Evolutionary conservation across 2,113 vertebrate species (phyloP).

Genomic region (Myotis yumanensis): DNA sequence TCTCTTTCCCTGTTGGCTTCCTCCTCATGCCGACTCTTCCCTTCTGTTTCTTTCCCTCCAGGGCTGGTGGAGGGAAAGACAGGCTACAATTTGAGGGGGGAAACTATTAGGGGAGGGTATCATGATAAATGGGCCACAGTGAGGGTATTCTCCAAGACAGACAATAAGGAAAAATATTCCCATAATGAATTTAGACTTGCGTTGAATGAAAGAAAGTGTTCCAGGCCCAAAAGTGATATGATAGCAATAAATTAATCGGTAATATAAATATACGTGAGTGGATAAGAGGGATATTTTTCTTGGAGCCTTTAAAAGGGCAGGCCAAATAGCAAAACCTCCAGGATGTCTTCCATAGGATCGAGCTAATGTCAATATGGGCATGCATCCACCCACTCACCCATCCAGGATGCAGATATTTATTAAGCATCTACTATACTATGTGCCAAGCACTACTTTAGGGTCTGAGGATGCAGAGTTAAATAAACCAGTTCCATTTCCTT

Average conservation of each 20-base stretch:
- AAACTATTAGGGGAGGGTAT: background rate
- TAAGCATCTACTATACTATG: background rate
- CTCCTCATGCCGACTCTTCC: background rate
- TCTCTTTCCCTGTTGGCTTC: background rate
- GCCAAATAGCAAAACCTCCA: background rate
- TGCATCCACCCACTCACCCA: background rate
- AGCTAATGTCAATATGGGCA: background rate
- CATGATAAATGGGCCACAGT: background rate
- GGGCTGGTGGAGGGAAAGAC: background rate
- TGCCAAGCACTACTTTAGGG: background rate
- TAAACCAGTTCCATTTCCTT: background rate
- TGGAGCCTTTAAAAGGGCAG: background rate
- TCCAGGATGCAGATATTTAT: background rate
- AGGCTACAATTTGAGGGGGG: background rate
- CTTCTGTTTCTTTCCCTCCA: background rate
- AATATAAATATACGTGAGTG: background rate
- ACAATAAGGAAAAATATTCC: background rate
- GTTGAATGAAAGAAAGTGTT: slow-evolving; percentile 4
- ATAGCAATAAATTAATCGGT: background rate
- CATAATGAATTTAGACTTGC: background rate
- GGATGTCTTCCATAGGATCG: background rate
- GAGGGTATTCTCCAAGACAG: background rate
- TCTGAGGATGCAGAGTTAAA: background rate
- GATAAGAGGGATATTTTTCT: background rate
- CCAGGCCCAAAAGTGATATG: background rate